Conservation (phyloP, 2,113 vertebrate species). For the Gadus macrocephalus region DNA sequence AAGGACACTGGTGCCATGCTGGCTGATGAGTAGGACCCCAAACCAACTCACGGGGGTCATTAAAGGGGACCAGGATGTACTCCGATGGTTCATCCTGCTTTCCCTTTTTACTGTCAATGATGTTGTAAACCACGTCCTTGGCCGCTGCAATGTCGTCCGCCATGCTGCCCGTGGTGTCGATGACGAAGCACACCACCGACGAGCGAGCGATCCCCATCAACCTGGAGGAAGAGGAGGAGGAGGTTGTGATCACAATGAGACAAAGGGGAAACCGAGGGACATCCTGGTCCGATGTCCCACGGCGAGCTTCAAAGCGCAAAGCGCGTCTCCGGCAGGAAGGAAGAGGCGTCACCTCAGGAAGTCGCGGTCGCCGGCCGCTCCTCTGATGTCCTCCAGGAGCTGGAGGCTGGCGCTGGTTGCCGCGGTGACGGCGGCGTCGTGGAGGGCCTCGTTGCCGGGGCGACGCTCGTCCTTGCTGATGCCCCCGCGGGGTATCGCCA, state of each 20-base stretch:
- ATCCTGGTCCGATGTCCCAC: too few relatives aligned
- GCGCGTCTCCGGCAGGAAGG: background rate
- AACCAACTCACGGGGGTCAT: constrained; percentile 63
- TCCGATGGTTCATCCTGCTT: constrained; percentile 71
- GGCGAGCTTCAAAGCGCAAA: background rate
- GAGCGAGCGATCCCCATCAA: constrained; percentile 71
- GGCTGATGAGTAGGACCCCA: background rate
- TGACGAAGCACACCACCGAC: constrained; percentile 69
- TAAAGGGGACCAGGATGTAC: constrained; percentile 75
- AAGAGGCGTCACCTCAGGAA: constrained; percentile 57
- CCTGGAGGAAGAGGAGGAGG: constrained; percentile 37
- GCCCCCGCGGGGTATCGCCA: constrained; percentile 51
- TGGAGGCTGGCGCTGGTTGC: constrained; percentile 57
- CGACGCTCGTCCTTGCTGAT: constrained; percentile 67
- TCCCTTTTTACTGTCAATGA: constrained; percentile 68
- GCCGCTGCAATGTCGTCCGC: constrained; percentile 60
- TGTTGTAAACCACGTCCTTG: constrained; percentile 33
- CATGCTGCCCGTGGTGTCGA: constrained; percentile 75
- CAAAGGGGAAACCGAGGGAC: too few relatives aligned
- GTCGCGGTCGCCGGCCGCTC: constrained; percentile 49
- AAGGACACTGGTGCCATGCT: too few relatives aligned
- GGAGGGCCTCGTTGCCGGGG: constrained; percentile 42
- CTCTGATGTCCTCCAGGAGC: constrained; percentile 65
- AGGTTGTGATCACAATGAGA: background rate
- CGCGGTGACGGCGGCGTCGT: constrained; percentile 53